Evolutionary conservation across 2,113 vertebrate genomes (phyloP), one percentile per base, ranked within the genome.

Genomic region (Plecturocebus donacophilus): DNA sequence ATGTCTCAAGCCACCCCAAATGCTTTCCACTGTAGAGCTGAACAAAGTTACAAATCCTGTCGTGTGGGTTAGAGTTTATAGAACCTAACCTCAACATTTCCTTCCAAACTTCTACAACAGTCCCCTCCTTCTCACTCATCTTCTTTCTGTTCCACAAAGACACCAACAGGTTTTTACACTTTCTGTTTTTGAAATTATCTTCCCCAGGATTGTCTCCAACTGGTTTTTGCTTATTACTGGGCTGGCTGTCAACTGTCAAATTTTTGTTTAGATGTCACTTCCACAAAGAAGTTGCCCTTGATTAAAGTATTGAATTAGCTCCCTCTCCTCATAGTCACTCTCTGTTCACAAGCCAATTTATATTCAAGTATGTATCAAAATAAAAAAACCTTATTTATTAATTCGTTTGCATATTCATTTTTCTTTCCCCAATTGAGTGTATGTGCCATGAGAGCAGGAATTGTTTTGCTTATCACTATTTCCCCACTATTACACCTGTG

Each of bases 171-270:
- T 7, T 16, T 79, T 8, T 38, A 8, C 27, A 32, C 12, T 58
- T 87, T 10, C 81, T 70, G 1, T n/a, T 73, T 70, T 21, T 0
- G 6, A 21, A 35, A 9, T 40, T 77, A 2, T 56, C 21, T 77
- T 52, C 38, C 14, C 23, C 6, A 10, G n/a, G 13, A 45, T 2
- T 49, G 23, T 16, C 11, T 52, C 71, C 7, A 49, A 9, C 27
- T 86, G 17, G 2, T 35, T 73, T 52, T 76, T 76, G 1, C 17
- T 81, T 38, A 47, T 52, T 5, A 45, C 1, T 35, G 0, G 13
- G 4, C 1, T 71, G 7, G 5, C n/a, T 87, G 8, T 13, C 0
- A 40, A 32, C 1, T n/a, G 25, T 79, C 0, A 30, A 20, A 0
- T 30, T 90, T 71, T 56, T 10, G 56, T 35, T 73, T 42, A 61